phyloP scores from a whole-genome alignment of 1,140 invertebrate species.

The Carcinoscorpius rotundicauda region DNA sequence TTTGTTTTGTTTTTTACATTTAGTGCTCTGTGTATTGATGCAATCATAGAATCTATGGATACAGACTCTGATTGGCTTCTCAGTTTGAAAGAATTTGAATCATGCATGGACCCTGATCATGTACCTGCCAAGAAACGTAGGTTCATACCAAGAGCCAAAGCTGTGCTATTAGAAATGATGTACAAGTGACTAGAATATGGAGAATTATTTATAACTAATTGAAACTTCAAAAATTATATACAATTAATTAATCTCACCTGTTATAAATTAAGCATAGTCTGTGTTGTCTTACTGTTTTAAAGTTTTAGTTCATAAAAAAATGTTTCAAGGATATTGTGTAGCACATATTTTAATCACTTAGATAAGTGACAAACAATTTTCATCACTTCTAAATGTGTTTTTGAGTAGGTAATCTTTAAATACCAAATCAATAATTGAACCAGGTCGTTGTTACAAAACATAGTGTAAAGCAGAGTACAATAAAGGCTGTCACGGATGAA shows the following conservation, averaged over 20 bases:
- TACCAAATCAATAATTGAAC: too few species aligned
- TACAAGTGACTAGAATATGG: too few species aligned
- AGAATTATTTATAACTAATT: too few species aligned
- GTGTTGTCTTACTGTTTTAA: not conserved
- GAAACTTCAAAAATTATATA: not conserved
- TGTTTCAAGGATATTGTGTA: too few species aligned
- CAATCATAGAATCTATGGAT: conserved; percentile 27
- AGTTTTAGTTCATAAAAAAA: too few species aligned
- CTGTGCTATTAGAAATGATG: not conserved
- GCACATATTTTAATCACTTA: too few species aligned
- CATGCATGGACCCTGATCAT: conserved; percentile 24
- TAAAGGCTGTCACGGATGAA: too few species aligned
- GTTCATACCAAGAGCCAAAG: not conserved
- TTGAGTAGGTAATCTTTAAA: too few species aligned
- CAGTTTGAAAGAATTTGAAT: conserved; percentile 27
- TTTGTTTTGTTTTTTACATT: not conserved
- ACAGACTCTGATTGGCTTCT: conserved; percentile 27
- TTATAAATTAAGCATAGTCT: not conserved
- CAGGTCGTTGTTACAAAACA: too few species aligned
- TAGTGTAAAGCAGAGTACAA: too few species aligned
- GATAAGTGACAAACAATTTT: too few species aligned
- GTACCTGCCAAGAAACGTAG: conserved; percentile 26
- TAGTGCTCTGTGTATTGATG: conserved; percentile 28
- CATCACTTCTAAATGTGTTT: too few species aligned
- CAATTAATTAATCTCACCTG: conserved; percentile 4